These are phyloP conservation scores for Simalia tracyae DNA, from an alignment of 2,797 vertebrate genomes.

Conservation along the genomic window DNA sequence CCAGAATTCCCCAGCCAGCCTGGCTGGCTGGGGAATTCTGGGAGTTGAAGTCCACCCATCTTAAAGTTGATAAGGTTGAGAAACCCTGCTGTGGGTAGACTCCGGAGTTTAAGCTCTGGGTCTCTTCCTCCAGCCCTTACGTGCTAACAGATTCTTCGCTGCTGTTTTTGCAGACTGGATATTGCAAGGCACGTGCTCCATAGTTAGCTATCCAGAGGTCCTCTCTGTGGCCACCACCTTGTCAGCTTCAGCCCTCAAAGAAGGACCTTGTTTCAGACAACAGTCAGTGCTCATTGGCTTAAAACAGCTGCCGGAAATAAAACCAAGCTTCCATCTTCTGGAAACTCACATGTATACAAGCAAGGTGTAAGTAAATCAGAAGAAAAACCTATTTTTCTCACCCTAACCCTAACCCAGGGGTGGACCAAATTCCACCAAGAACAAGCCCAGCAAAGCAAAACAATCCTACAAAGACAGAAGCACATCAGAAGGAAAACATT, in stretches of 20 bases:
- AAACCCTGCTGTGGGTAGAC: background rate
- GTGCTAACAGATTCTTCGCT: too few species aligned
- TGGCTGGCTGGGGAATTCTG: too few species aligned
- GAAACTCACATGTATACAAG: background rate
- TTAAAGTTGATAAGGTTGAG: too few species aligned
- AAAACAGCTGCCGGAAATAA: constrained; percentile 15
- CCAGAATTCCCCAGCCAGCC: too few species aligned
- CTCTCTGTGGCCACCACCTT: too few species aligned
- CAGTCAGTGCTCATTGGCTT: background rate
- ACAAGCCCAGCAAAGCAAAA: background rate
- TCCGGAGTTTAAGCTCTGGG: background rate
- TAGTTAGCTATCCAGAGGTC: too few species aligned
- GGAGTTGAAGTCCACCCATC: too few species aligned
- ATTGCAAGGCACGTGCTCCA: too few species aligned
- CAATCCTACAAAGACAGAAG: background rate
- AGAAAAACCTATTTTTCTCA: background rate
- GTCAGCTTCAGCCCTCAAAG: too few species aligned
- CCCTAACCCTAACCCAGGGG: too few species aligned
- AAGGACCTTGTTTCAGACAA: background rate
- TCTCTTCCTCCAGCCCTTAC: background rate
- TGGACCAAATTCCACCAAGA: background rate
- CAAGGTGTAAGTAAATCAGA: background rate
- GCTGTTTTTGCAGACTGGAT: too few species aligned
- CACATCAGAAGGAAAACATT: too few species aligned
- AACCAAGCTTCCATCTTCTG: constrained; percentile 19